Conservation (phyloP, 2,797 vertebrate genomes). For the Tokudaia tokunoshimensis region DNA sequence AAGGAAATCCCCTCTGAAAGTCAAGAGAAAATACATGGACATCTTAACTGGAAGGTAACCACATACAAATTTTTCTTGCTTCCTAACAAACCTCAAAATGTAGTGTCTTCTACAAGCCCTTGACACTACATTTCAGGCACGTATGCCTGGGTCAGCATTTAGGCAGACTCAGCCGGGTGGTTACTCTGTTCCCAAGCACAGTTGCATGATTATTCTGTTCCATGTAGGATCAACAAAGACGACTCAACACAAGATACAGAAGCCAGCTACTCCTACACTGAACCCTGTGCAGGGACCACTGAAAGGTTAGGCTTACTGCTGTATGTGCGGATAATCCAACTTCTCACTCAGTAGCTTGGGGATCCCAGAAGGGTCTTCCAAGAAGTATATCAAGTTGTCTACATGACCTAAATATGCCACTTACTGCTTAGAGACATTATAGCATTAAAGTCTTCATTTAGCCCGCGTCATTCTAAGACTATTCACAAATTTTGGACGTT, state of each 20-base stretch:
- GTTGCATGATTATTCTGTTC: constrained; percentile 24
- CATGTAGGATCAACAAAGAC: background rate
- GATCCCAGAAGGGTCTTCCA: background rate
- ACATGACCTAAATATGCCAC: background rate
- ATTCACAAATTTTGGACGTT: background rate
- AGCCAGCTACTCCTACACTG: background rate
- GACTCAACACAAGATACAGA: background rate
- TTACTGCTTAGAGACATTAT: background rate
- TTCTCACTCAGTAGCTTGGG: background rate
- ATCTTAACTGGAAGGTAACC: constrained; percentile 11
- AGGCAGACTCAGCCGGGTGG: background rate
- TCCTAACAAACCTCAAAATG: constrained; percentile 3
- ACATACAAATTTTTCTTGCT: background rate
- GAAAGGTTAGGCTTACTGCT: background rate
- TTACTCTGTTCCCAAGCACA: constrained; percentile 38
- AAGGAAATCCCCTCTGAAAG: constrained; percentile 4
- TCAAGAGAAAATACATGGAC: background rate
- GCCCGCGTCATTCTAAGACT: background rate
- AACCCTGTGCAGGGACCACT: background rate
- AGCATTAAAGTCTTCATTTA: background rate
- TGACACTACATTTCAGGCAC: background rate
- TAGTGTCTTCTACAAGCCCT: background rate
- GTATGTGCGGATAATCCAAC: background rate
- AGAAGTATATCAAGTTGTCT: background rate
- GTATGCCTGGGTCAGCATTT: background rate